Base-by-base conservation (phyloP, 2,888 invertebrate genomes). In the Stramonita haemastoma region DNA sequence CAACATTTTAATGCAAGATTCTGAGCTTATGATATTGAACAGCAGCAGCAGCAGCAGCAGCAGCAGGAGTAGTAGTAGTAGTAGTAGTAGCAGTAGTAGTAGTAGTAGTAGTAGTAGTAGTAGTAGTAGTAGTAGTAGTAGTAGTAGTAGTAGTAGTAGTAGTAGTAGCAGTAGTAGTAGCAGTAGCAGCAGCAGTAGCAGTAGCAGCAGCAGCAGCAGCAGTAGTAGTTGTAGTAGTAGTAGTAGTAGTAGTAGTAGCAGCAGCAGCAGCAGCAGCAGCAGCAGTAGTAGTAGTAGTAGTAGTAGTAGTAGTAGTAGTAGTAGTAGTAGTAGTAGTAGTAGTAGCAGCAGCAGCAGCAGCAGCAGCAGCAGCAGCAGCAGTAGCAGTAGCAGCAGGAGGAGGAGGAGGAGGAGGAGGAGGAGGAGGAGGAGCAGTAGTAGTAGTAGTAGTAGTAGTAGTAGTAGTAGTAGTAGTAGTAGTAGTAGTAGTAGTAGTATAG, bases 31-130 rank as follows among this genome's bases (percentile, higher is more conserved):
- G n/a, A n/a, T n/a, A n/a, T n/a, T n/a, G n/a, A n/a, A n/a, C n/a
- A n/a, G n/a, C n/a, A n/a, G n/a, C n/a, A n/a, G n/a, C n/a, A n/a
- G n/a, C n/a, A n/a, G n/a, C n/a, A n/a, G n/a, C n/a, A n/a, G n/a
- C n/a, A n/a, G n/a, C n/a, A n/a, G n/a, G n/a, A n/a, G n/a, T n/a
- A n/a, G n/a, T n/a, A n/a, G n/a, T n/a, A n/a, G n/a, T n/a, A n/a
- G n/a, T n/a, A n/a, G n/a, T n/a, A n/a, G 15, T 81, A 81, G n/a
- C 32, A 81, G 81, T 81, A 81, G 81, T n/a, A 81, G 81, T 81
- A 81, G 81, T 81, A 81, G 81, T 81, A 81, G 81, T 81, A 81
- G 81, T 81, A 81, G 81, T n/a, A 81, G 81, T n/a, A 81, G 81
- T n/a, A 81, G 81, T n/a, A 81, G 81, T 81, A 81, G 81, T 81